Evolutionary conservation across 2,888 invertebrate genomes (phyloP), one percentile per base, ranked within the genome.

Genomic region (Eupithecia abbreviata): DNA sequence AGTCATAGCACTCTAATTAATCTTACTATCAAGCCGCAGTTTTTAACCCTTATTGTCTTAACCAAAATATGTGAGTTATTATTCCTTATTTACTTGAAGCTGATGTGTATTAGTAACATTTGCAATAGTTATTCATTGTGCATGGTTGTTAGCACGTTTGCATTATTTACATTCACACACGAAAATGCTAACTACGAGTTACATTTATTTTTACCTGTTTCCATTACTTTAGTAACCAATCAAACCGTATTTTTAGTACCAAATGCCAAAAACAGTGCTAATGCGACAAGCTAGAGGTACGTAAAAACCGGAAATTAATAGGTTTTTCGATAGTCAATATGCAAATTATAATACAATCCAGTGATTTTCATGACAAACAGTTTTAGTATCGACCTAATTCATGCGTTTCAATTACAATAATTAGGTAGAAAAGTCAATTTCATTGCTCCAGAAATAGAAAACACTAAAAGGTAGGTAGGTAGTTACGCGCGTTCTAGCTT

Each of bases 401-500:
- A 47, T 68, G 67, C 67, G 30, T 45, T 69, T 69, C 18, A 30
- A 69, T 47, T 47, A 18, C 12, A 69, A 10, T 47, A 68, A 18
- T 68, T 47, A 68, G 9, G 45, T 47, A 12, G 30, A 1, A 30
- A 30, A 47, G n/a, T 45, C 65, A 41, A 66, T 67, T 67, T 45
- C n/a, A 9, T 72, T 62, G 70, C 62, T 71, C 42, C 18, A 62
- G 43, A 30, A 71, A 71, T 43, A 68, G 13, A 67, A 42, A 67
- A 67, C 18, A 18, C 68, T 58, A 58, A 58, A 67, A 66, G 66
- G 66, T 66, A 13, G 65, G 12, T 42, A 66, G 66, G 66, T 66
- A 13, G 65, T 41, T 42, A 66, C 47, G 69, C 68, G 69, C 69
- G 47, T 30, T 69, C 47, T 71, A 43, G 71, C 65, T 71, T 51